Evolutionary conservation across 2,113 vertebrate genomes (phyloP).

Genomic region (Thunnus maccoyii): DNA sequence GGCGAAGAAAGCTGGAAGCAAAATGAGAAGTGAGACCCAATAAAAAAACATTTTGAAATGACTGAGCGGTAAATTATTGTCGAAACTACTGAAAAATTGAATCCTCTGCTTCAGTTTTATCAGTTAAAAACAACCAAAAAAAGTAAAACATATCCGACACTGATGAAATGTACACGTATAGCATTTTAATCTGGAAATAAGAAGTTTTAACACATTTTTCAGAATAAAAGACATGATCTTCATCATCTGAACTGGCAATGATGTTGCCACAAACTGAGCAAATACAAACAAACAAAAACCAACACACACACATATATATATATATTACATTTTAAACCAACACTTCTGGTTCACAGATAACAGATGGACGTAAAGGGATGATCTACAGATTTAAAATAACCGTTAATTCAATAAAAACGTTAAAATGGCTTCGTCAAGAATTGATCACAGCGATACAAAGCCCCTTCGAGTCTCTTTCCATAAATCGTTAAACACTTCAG

Average conservation of each 20-base stretch:
- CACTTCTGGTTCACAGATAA: not conserved
- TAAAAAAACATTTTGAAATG: no score
- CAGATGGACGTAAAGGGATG: conserved; percentile 6
- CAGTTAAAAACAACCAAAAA: not conserved
- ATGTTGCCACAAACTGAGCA: conserved; percentile 10
- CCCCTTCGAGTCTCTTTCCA: not conserved
- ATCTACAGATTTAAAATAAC: conserved; percentile 26
- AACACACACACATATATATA: not conserved
- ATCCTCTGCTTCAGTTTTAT: no score
- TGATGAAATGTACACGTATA: conserved; percentile 33
- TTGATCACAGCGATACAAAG: not conserved
- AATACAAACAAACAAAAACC: not conserved
- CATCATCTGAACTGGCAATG: conserved; percentile 21
- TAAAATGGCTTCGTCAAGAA: conserved; percentile 12
- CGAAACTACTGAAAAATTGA: no score
- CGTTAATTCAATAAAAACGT: conserved; percentile 21
- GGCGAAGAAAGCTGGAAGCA: no score
- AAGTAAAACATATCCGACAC: conserved; percentile 1
- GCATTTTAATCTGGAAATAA: conserved; percentile 57
- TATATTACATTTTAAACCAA: not conserved
- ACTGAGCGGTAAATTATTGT: no score
- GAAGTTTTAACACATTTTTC: conserved; percentile 13
- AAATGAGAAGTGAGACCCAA: no score
- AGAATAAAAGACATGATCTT: conserved; percentile 32
- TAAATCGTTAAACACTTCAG: not conserved